Conservation (phyloP, 2,113 vertebrate genomes). For the Gallinago paraguaiae region DNA sequence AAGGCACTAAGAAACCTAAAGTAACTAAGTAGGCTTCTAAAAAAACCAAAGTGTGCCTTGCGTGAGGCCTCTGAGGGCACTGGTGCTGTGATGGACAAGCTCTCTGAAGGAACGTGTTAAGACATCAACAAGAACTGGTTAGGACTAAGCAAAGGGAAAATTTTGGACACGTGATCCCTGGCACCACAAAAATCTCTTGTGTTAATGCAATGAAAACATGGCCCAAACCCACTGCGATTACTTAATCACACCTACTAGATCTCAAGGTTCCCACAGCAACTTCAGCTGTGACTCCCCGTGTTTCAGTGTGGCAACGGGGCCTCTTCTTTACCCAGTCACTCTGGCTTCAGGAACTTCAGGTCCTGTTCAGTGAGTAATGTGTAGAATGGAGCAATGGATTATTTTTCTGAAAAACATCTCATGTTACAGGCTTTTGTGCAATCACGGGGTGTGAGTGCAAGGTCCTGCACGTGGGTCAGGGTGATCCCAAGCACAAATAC, state of each 20-base stretch:
- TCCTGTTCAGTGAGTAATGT: not conserved
- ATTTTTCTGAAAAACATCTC: not conserved
- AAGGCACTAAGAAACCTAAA: not conserved
- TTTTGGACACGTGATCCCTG: rapidly evolving
- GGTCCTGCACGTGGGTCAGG: not conserved
- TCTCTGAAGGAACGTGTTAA: not conserved
- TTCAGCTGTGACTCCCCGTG: rapidly evolving
- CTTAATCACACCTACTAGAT: not conserved
- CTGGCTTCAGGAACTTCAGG: not conserved
- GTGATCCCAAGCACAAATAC: not conserved
- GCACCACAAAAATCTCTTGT: not conserved
- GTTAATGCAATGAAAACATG: not conserved
- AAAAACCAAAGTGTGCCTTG: not conserved
- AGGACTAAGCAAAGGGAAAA: not conserved
- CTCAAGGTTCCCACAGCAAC: not conserved
- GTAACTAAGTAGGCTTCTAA: not conserved
- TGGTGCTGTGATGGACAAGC: rapidly evolving
- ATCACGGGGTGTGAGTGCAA: not conserved
- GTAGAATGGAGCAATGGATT: not conserved
- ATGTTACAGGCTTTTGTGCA: not conserved
- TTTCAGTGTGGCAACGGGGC: rapidly evolving
- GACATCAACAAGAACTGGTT: not conserved
- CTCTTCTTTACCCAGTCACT: not conserved
- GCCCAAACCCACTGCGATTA: not conserved
- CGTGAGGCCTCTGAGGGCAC: not conserved